Percentiles rank a stretch among this genome's conserved stretches.
phyloP scores from a whole-genome alignment of 2,113 vertebrate genomes.

The Calypte anna region DNA sequence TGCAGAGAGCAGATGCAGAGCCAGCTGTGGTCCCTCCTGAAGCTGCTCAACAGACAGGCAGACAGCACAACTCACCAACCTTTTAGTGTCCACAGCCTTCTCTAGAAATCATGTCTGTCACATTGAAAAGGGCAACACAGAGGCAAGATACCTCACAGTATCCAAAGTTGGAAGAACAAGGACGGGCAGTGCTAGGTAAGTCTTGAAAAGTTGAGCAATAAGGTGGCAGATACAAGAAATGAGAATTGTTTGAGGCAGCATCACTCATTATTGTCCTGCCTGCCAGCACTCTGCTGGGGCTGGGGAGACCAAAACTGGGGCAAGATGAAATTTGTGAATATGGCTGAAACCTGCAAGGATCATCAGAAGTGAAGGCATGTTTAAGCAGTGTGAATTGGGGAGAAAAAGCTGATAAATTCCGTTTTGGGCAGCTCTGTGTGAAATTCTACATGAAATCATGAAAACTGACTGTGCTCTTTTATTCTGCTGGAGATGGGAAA shows the following conservation, averaged over 20 bases:
- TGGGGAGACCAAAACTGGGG: not conserved
- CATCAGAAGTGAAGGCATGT: not conserved
- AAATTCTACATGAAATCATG: not conserved
- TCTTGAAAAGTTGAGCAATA: not conserved
- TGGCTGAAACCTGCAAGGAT: not conserved
- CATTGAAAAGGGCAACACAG: not conserved
- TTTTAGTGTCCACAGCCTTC: not conserved
- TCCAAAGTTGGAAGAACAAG: not conserved
- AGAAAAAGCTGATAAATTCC: not conserved
- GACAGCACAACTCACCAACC: not conserved
- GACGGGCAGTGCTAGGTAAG: not conserved
- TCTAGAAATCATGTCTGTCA: not conserved
- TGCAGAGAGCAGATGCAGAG: not conserved
- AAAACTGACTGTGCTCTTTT: not conserved
- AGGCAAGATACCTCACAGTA: not conserved
- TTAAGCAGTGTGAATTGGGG: not conserved
- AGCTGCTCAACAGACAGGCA: rapidly evolving
- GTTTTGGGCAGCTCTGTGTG: not conserved
- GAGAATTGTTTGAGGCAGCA: not conserved
- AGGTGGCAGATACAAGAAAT: not conserved
- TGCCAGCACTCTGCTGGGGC: rapidly evolving
- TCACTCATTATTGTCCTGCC: not conserved
- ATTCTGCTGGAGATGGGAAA: not conserved
- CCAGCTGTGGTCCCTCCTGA: not conserved
- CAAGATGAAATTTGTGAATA: not conserved